These are phyloP conservation scores for Pachyrhynchus sulphureomaculatus DNA, from an alignment of 1,140 invertebrate species.

Conservation along the genomic window DNA sequence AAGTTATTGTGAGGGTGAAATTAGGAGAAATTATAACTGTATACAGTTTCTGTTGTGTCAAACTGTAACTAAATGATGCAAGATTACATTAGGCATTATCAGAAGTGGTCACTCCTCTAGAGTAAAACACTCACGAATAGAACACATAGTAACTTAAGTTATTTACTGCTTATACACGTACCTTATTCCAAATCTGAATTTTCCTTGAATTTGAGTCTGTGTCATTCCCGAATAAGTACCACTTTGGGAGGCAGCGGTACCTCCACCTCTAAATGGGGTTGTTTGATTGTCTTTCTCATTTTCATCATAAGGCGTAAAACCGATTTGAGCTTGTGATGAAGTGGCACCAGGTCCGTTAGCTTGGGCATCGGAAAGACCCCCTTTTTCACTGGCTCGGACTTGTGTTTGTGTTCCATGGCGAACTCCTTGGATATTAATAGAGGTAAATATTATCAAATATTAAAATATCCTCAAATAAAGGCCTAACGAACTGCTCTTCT, in stretches of 20 bases:
- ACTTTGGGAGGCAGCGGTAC: slow-evolving; percentile 74
- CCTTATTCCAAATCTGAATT: slow-evolving; percentile 74
- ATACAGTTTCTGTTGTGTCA: no score
- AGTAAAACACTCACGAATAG: no score
- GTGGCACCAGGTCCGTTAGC: slow-evolving; percentile 79
- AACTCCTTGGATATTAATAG: slow-evolving; percentile 47
- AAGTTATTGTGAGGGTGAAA: no score
- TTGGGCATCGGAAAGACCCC: slow-evolving; percentile 81
- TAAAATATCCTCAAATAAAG: no score
- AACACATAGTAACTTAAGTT: no score
- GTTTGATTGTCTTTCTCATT: slow-evolving; percentile 52
- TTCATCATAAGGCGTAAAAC: slow-evolving; percentile 73
- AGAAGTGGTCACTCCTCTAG: no score
- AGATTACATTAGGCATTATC: no score
- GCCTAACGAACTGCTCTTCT: no score
- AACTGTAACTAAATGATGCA: no score
- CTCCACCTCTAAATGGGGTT: slow-evolving; percentile 69
- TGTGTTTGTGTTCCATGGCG: slow-evolving; percentile 71
- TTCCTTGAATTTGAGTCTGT: slow-evolving; percentile 76
- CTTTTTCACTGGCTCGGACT: slow-evolving; percentile 74
- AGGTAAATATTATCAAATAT: no score
- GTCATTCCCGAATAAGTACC: slow-evolving; percentile 71
- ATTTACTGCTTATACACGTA: no score
- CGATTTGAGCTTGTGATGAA: slow-evolving; percentile 82
- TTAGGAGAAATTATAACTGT: no score